phyloP scores from a whole-genome alignment of 2,888 invertebrate species.

The Apantesis nais region DNA sequence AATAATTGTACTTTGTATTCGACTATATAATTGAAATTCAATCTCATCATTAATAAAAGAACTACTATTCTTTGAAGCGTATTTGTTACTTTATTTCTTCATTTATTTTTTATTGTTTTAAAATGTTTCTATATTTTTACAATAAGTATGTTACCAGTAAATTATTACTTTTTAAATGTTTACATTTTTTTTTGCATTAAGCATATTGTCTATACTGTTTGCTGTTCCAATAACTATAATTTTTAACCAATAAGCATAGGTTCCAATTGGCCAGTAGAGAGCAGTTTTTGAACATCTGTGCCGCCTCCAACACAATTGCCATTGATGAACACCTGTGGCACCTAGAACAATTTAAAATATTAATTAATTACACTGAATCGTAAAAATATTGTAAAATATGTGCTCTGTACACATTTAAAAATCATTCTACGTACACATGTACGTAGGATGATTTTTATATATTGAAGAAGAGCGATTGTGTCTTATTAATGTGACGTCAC shows the following conservation, averaged over 20 bases:
- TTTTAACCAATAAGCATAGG: conserved; percentile 80
- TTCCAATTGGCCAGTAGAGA: conserved; percentile 89
- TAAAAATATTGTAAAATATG: neutral
- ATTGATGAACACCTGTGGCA: conserved; percentile 97
- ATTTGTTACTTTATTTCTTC: neutral
- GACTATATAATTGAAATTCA: neutral
- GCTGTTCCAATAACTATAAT: neutral
- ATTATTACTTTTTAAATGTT: neutral
- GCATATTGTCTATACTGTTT: conserved; percentile 5
- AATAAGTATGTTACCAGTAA: conserved; percentile 4
- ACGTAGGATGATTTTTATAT: neutral
- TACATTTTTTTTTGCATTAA: neutral
- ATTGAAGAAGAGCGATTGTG: too few relatives aligned
- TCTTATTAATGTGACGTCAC: too few relatives aligned
- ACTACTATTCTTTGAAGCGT: neutral
- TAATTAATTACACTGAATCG: too few relatives aligned
- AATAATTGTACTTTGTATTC: conserved; percentile 20
- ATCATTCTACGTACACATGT: too few relatives aligned
- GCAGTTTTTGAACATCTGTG: conserved; percentile 92
- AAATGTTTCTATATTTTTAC: neutral
- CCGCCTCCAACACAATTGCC: conserved; percentile 97
- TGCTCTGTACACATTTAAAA: neutral
- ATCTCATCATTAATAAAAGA: neutral
- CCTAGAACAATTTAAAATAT: conserved; percentile 83
- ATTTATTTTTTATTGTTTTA: neutral